Base-by-base conservation (phyloP, 2,888 invertebrate species). In the Chorisops tibialis region DNA sequence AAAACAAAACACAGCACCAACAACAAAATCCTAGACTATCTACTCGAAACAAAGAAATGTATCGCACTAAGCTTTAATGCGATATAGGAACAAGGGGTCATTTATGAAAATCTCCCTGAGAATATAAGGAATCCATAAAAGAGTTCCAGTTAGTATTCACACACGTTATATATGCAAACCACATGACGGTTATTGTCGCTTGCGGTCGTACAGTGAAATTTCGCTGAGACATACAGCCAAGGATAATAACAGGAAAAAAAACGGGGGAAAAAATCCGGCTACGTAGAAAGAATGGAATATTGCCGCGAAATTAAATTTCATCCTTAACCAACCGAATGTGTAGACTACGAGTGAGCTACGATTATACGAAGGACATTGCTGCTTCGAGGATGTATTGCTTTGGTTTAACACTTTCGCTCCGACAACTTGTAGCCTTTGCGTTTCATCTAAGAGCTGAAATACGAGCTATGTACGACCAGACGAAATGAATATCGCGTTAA, bases 281-380 rank as follows among this genome's bases (percentile, higher is more conserved):
- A 59, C 49, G 21, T 48, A 22, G 47, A 21, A 41, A 48, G 59
- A 48, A 59, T 5, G n/a, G 38, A 38, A 24, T 48, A 50, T 62
- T 41, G 64, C 52, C 54, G 48, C 62, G 54, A 64, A 64, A 64
- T 64, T 64, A 62, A 64, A 64, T 64, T 59, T 64, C 38, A 37
- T 62, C 61, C 49, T 59, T 62, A 64, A 50, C 62, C 62, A 41
- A 12, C n/a, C 47, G 18, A 47, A 47, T 12, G 12, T 12, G 14
- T 47, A 14, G 47, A 12, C 6, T 47, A 12, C 7, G 6, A 12
- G n/a, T 19, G 12, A 4, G 18, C 47, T 11, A 6, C 11, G 9
- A 14, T 16, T 6, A 24, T 22, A 21, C 30, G 19, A 16, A 30
- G 50, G 16, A 50, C 12, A 37, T 12, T 18, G 45, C n/a, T n/a